phyloP scores from a whole-genome alignment of 2,113 vertebrate genomes.

The Scatophagus argus region DNA sequence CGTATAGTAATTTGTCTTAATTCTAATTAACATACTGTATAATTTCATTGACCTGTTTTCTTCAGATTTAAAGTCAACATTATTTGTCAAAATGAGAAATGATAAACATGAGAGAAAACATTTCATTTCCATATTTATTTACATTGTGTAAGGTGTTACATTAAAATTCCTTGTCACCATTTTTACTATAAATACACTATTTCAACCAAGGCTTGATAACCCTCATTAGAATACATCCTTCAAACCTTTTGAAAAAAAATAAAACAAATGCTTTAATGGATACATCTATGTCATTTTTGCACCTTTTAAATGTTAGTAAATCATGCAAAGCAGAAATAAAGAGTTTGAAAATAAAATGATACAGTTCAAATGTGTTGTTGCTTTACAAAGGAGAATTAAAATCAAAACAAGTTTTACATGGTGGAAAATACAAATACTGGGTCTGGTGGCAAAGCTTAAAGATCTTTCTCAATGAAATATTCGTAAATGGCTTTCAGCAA shows the following conservation, averaged over 20 bases:
- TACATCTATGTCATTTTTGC: conserved; percentile 62
- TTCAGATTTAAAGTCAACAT: background rate
- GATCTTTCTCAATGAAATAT: conserved; percentile 67
- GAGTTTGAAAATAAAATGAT: conserved; percentile 77
- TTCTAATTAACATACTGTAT: background rate
- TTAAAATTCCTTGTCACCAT: conserved; percentile 71
- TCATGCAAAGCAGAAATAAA: conserved; percentile 80
- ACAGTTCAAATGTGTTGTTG: conserved; percentile 63
- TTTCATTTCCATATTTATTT: conserved; percentile 78
- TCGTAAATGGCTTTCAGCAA: conserved; percentile 64
- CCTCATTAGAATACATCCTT: conserved; percentile 79
- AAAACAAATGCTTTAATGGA: conserved; percentile 67
- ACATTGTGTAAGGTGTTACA: conserved; percentile 74
- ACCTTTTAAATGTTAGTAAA: conserved; percentile 78
- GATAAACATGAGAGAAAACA: background rate
- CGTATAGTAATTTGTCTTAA: background rate
- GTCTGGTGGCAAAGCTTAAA: conserved; percentile 68
- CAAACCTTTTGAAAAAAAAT: conserved; percentile 74
- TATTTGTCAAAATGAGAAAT: background rate
- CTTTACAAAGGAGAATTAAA: conserved; percentile 70
- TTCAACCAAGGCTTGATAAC: conserved; percentile 71
- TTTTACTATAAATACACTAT: conserved; percentile 79
- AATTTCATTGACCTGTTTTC: background rate
- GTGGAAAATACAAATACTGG: conserved; percentile 72
- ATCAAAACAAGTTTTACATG: conserved; percentile 45